Base-by-base conservation (phyloP, 2,113 vertebrate species). In the Amphiprion percula region DNA sequence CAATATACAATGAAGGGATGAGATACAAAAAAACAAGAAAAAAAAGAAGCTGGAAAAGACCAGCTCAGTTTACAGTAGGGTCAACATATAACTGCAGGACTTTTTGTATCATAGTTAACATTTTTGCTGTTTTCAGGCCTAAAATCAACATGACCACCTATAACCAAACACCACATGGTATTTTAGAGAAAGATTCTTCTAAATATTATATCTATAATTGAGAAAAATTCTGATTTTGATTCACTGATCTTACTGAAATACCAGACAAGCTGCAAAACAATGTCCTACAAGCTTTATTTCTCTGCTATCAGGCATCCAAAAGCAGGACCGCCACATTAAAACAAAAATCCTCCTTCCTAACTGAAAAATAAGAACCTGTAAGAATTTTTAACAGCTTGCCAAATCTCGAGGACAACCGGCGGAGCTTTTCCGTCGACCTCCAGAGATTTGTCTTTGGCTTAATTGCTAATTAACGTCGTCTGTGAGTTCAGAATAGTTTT, bases 391-490 rank as follows among this genome's bases (percentile, higher is more conserved):
- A 55, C 54, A 80, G 66, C 61, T 59, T 33, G 46, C 37, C 15
- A 26, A 80, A 62, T 59, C 44, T 30, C 1, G 47, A 71, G 67
- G 52, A 73, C 46, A 24, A 24, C 61, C 62, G 16, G 16, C 53
- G 0, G 68, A 65, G 30, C 44, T 54, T 65, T 37, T 24, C 39
- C 2, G 28, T 44, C 37, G 4, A 59, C 79, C 80, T 53, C 60
- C 0, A 68, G 74, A 79, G 80, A 76, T 62, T 67, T 50, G 11
- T 59, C 62, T 56, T 47, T 60, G 37, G 0, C 49, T 46, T 82
- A 76, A 83, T 76, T 85, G 74, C 77, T 74, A 76, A 83, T 87
- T 79, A 83, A 80, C 74, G 21, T 70, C 14, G 37, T 71, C 56
- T 56, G 28, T 68, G 59, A 85, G 39, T 86, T 62, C 21, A 4